Evolutionary conservation across 2,797 vertebrate genomes (phyloP), one percentile per base, ranked within the genome.

Genomic region (Selene dorsalis): DNA sequence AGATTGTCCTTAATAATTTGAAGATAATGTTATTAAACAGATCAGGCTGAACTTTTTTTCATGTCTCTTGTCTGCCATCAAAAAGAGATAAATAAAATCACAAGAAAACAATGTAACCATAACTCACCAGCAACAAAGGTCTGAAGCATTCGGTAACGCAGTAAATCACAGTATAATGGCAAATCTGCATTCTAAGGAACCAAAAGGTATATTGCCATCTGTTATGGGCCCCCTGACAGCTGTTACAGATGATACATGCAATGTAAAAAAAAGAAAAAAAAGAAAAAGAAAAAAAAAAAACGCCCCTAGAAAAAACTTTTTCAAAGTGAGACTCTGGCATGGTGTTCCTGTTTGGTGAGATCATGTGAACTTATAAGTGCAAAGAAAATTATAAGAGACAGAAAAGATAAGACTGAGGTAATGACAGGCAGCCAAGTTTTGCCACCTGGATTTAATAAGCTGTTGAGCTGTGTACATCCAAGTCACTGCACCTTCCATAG

Each of bases 391-490:
- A 43, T 26, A 41, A 69, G 57, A 58, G 22, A 63, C 4, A 58
- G 50, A 47, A 30, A 32, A 67, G 3, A 57, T 52, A 57, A 43
- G 13, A 22, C 39, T 18, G 24, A 64, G 18, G 20, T n/a, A 48
- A 64, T 50, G 38, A 73, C 38, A 14, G 43, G n/a, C 65, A 48
- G 35, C 45, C 65, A 41, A 14, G 52, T 30, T 52, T 57, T 41
- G 6, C 11, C 45, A 48, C 45, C 65, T 52, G 50, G 41, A 69
- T 57, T 17, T 22, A 64, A 77, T 75, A 48, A 53, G 7, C 18
- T 38, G 32, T 50, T 55, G 22, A 65, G 16, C 28, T 17, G 20
- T 24, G 16, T 56, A 41, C 18, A 28, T 73, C 67, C 68, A 45
- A 68, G 30, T 35, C 17, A 32, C 20, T 53, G 50, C 45, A 74